Evolutionary conservation across 2,888 invertebrate species (phyloP), one percentile per base, ranked within the genome.

Genomic region (Himalopsyche tibetana): DNA sequence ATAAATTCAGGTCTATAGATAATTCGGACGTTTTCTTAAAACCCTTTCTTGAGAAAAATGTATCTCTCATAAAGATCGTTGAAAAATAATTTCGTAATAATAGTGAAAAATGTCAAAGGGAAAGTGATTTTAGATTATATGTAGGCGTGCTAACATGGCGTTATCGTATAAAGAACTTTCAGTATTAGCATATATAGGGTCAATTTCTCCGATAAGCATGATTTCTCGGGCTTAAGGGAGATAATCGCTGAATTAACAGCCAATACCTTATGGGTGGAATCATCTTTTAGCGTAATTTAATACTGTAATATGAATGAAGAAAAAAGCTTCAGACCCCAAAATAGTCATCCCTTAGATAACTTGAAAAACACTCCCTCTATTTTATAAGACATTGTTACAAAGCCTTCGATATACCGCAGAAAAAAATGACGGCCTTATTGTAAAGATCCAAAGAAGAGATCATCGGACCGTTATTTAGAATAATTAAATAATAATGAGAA

Each of bases 201-300:
- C 19, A 36, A 36, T 74, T 38, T 74, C 15, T 36, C 74, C 74
- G 74, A 38, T 74, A 74, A 74, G 36, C 38, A 36, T 6, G 36
- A 36, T 74, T 74, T 74, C 36, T 74, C 38, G 15, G 15, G 74
- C 74, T 74, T 74, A 74, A 36, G 74, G 63, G 38, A 36, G 74
- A 74, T 74, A 74, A 74, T 74, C 74, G 74, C 74, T 74, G 74
- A 74, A 74, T 74, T 74, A 74, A 74, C 74, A 74, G 36, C 36
- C 36, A 74, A 36, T 74, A 74, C 74, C 74, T 36, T 74, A 36
- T 36, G 74, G 28, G 11, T 38, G 74, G 36, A 74, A 74, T 74
- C 11, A 74, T 74, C 38, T 74, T 74, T 74, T 74, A 74, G 5
- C 9, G 51, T 15, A 74, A 74, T 74, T 74, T 74, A 74, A 15